Evolutionary conservation across 1,140 invertebrate species (phyloP), one percentile per base, ranked within the genome.

Genomic region (Trichonephila clavipes): DNA sequence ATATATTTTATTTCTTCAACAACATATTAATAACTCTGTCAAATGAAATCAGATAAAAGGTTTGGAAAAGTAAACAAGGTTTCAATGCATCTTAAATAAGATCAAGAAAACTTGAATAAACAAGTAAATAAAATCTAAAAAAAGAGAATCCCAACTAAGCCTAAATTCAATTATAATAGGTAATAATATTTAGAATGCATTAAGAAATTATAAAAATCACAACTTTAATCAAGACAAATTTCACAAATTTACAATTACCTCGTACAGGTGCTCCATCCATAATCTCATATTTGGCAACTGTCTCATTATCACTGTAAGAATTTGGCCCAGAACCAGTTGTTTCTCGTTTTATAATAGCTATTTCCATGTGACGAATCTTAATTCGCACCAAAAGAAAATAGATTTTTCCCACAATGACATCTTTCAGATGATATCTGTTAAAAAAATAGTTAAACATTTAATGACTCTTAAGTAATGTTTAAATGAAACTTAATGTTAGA

Each of bases 311-410:
- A 95, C 98, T 99, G 96, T 99, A 99, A 81, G 98, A 98, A 95
- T 99, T 99, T 24, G 98, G 98, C 64, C 98, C 99, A 95, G 98
- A 98, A 87, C 99, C 99, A 94, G 99, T 99, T 7, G 98, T 99
- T 97, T 99, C 99, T 94, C 98, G 97, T 96, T 99, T 99, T 93
- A 99, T 99, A 94, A 99, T 99, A 24, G 99, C 99, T 95, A 99
- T 99, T 96, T 99, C 99, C 99, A 99, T 99, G 95, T 99, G 99
- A 96, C 99, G 99, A 92, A 99, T 99, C 97, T 99, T 99, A 95
- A 99, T 99, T 96, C 99, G 97, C 51, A 95, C 95, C 94, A 99
- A 97, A 90, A 99, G 96, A 96, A 99, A 99, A 96, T 99, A 99
- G 95, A 99, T 99, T 97, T 99, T 99, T 64, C 99, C 99, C 94